Conservation (phyloP, 2,888 invertebrate genomes). For the Meteorus cinctellus region DNA sequence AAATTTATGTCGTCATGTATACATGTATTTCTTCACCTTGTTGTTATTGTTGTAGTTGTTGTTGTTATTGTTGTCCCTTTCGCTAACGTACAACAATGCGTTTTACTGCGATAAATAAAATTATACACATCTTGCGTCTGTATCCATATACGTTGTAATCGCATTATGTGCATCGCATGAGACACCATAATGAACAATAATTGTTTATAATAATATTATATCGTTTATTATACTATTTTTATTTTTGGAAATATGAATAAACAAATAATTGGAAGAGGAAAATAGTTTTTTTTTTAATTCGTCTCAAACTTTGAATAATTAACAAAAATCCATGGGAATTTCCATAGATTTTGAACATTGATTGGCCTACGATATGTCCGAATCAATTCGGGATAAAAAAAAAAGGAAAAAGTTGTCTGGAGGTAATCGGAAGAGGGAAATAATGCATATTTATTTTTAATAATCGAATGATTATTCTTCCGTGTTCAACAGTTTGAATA, state of each 20-base stretch:
- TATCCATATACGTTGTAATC: constrained; percentile 16
- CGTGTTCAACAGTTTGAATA: too few species aligned
- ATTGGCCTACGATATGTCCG: too few species aligned
- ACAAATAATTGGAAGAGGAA: neutral
- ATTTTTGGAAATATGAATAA: neutral
- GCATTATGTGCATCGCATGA: neutral
- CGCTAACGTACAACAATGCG: constrained; percentile 21
- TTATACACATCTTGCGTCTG: constrained; percentile 28
- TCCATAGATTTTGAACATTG: too few species aligned
- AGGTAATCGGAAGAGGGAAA: too few species aligned
- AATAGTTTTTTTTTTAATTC: too few species aligned
- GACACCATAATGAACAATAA: neutral
- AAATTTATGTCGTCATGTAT: neutral
- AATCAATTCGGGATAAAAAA: too few species aligned
- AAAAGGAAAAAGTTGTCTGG: too few species aligned
- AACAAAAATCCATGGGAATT: too few species aligned
- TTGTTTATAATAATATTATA: neutral
- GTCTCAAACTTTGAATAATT: too few species aligned
- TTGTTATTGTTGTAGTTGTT: neutral
- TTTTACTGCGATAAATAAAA: constrained; percentile 35
- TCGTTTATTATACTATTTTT: neutral
- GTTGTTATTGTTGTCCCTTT: constrained; percentile 12
- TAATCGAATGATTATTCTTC: too few species aligned
- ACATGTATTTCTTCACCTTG: neutral
- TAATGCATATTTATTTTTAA: too few species aligned